Percentiles rank a stretch among this genome's conserved stretches.
These are phyloP conservation scores for Drosophila aldrichi DNA, from an alignment of 2,888 invertebrate species.

Conservation along the genomic window DNA sequence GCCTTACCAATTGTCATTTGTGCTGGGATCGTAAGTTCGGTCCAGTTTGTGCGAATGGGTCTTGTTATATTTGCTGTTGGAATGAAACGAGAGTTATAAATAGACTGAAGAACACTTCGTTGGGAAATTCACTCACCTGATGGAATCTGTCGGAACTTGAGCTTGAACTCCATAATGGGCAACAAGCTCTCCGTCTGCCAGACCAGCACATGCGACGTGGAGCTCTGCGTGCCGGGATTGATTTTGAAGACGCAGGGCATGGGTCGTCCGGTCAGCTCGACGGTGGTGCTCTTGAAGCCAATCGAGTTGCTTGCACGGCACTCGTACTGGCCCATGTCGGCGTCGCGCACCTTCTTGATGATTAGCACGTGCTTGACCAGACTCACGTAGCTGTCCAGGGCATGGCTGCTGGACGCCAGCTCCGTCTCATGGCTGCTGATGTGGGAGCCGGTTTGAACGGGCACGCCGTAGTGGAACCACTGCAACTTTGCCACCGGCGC, in stretches of 20 bases:
- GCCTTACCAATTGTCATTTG: constrained; percentile 82
- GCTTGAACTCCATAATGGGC: constrained; percentile 90
- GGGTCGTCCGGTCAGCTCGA: constrained; percentile 89
- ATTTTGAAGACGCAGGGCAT: constrained; percentile 84
- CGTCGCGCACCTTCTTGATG: constrained; percentile 88
- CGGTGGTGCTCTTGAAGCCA: constrained; percentile 89
- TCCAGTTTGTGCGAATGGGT: constrained; percentile 76
- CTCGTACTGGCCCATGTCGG: constrained; percentile 92
- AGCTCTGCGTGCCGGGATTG: constrained; percentile 81
- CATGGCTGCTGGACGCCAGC: constrained; percentile 75
- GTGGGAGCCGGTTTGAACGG: constrained; percentile 84
- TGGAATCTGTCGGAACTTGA: constrained; percentile 85
- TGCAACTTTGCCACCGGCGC: constrained; percentile 89
- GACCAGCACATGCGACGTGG: constrained; percentile 89
- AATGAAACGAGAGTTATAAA: neutral
- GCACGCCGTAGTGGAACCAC: constrained; percentile 89
- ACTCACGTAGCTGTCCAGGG: constrained; percentile 86
- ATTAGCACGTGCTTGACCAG: constrained; percentile 88
- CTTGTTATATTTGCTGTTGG: constrained; percentile 47
- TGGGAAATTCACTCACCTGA: constrained; percentile 69
- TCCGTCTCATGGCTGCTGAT: constrained; percentile 85
- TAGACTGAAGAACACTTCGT: fast-evolving
- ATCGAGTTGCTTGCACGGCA: constrained; percentile 91
- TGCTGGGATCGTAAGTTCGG: constrained; percentile 83
- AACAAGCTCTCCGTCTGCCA: constrained; percentile 95